phyloP scores from a whole-genome alignment of 2,797 vertebrate genomes.

The Rhabdophis nuchalis region DNA sequence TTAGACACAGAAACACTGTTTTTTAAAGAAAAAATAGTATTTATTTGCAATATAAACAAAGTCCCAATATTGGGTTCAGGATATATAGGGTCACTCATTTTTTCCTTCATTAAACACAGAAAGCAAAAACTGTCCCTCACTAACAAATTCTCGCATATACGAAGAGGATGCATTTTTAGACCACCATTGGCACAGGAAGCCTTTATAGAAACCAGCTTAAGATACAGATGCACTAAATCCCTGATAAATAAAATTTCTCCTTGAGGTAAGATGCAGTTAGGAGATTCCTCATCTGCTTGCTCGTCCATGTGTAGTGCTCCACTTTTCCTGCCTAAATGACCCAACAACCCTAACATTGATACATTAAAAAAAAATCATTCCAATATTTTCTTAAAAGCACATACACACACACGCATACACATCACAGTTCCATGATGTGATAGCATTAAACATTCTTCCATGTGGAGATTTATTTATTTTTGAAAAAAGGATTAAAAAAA shows the following conservation, averaged over 20 bases:
- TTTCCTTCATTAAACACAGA: constrained; percentile 89
- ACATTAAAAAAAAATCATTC: constrained; percentile 76
- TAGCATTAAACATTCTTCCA: constrained; percentile 71
- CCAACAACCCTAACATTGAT: constrained; percentile 59
- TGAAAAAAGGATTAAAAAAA: constrained; percentile 63
- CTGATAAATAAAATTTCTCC: constrained; percentile 88
- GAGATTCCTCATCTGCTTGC: constrained; percentile 72
- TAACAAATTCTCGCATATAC: constrained; percentile 81
- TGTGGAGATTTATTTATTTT: constrained; percentile 69
- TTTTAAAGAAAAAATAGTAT: constrained; percentile 98
- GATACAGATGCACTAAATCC: constrained; percentile 90
- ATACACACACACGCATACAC: constrained; percentile 26
- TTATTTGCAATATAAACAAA: constrained; percentile 99
- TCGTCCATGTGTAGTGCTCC: constrained; percentile 36
- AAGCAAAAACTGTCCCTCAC: constrained; percentile 81
- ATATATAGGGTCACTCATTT: constrained; percentile 83
- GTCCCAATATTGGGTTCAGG: constrained; percentile 87
- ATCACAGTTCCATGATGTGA: constrained; percentile 65
- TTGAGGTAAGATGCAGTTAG: constrained; percentile 88
- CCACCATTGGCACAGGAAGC: constrained; percentile 86
- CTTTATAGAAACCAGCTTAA: constrained; percentile 78
- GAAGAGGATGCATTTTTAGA: constrained; percentile 82
- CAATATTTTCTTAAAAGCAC: constrained; percentile 72
- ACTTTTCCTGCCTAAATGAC: constrained; percentile 48
- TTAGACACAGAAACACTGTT: constrained; percentile 56